phyloP scores from a whole-genome alignment of 2,888 invertebrate species.

The Congeria kusceri region DNA sequence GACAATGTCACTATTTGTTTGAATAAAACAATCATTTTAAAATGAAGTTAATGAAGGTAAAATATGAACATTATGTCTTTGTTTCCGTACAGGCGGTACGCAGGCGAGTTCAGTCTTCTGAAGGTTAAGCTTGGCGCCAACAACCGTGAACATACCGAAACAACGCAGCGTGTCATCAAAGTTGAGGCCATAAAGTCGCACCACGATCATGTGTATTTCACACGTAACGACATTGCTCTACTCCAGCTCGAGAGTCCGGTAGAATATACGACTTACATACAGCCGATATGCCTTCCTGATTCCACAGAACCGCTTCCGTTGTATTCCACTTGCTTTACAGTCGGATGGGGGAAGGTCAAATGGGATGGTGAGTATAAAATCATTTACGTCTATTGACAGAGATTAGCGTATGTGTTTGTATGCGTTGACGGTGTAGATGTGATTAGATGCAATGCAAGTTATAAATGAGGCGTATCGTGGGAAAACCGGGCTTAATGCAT shows the following conservation, averaged over 20 bases:
- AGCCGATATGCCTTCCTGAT: slow-evolving; percentile 78
- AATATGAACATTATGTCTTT: too few relatives aligned
- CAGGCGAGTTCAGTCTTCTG: slow-evolving; percentile 42
- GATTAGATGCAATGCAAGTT: too few relatives aligned
- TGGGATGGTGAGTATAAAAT: slow-evolving; percentile 46
- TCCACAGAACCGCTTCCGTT: slow-evolving; percentile 61
- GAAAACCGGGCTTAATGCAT: too few relatives aligned
- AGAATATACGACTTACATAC: slow-evolving; percentile 72
- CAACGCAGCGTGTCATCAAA: slow-evolving; percentile 52
- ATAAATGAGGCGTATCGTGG: too few relatives aligned
- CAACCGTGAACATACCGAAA: slow-evolving; percentile 51
- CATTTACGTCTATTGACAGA: too few relatives aligned
- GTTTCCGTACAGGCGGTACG: slow-evolving; percentile 50
- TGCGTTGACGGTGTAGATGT: too few relatives aligned
- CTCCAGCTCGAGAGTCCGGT: slow-evolving; percentile 71
- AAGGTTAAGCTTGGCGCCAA: slow-evolving; percentile 71
- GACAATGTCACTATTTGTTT: too few relatives aligned
- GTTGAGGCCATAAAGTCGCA: slow-evolving; percentile 57
- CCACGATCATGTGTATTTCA: slow-evolving; percentile 47
- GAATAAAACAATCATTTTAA: too few relatives aligned
- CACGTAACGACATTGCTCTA: slow-evolving; percentile 73
- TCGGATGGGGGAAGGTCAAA: slow-evolving; percentile 76
- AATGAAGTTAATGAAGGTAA: too few relatives aligned
- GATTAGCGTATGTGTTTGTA: too few relatives aligned
- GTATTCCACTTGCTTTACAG: slow-evolving; percentile 68